These are phyloP conservation scores for Lacerta agilis DNA, from an alignment of 2,797 vertebrate species.

Conservation along the genomic window DNA sequence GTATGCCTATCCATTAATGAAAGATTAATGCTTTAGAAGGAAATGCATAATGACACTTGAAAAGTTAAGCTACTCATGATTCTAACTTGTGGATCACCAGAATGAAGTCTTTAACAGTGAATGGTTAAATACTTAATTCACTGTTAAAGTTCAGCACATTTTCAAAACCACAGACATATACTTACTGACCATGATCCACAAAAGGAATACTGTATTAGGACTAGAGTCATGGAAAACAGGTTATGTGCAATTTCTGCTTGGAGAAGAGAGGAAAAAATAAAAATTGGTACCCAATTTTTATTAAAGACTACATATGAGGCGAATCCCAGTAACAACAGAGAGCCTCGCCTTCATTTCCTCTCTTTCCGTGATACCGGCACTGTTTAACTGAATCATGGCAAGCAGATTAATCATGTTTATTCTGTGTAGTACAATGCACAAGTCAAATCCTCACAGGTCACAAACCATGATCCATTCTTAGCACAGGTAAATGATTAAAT, in stretches of 20 bases:
- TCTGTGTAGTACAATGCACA: neutral
- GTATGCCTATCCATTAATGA: neutral
- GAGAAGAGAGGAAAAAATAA: neutral
- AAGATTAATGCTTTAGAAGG: neutral
- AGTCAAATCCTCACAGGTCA: neutral
- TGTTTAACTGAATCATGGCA: neutral
- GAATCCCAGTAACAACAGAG: neutral
- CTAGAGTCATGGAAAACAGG: too few species aligned
- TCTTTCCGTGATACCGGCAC: neutral
- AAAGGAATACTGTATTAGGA: neutral
- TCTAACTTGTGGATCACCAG: neutral
- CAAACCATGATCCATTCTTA: neutral
- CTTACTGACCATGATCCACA: neutral
- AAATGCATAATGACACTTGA: neutral
- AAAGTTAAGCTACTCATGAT: neutral
- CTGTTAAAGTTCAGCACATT: neutral
- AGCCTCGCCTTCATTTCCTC: neutral
- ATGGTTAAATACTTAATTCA: neutral
- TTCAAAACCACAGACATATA: neutral
- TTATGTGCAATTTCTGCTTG: neutral
- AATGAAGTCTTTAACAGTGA: neutral
- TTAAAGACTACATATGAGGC: neutral
- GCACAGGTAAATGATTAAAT: neutral
- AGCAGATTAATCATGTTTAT: neutral
- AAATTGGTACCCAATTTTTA: neutral